These are phyloP conservation scores for Aradophagus sp. DNA, from an alignment of 1,140 invertebrate species.

Conservation along the genomic window DNA sequence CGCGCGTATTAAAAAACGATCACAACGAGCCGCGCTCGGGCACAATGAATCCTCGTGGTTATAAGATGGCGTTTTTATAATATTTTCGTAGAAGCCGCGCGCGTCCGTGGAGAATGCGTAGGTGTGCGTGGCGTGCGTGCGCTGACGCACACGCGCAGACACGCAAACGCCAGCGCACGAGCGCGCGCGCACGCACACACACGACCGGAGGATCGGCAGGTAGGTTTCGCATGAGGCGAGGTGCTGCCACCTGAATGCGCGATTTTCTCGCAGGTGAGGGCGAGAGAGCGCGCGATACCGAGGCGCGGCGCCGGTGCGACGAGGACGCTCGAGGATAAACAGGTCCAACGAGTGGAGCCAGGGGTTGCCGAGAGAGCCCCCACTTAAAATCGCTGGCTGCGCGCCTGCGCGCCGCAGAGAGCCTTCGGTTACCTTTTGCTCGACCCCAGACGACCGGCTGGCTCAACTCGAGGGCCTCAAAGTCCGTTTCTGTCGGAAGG, in stretches of 20 bases:
- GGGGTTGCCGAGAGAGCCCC: conserved; percentile 35
- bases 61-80: conserved; percentile 42
- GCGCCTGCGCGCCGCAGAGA: conserved; percentile 35
- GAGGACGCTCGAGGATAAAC: conserved; percentile 34
- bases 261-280: conserved; percentile 57
- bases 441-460: conserved; percentile 40
- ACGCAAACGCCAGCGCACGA: neutral
- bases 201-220: conserved; percentile 20
- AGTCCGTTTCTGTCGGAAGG: conserved; percentile 63
- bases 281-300: conserved; percentile 19
- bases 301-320: conserved; percentile 10
- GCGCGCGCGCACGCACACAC: neutral
- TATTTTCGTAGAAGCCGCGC: conserved; percentile 45
- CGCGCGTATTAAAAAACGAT: conserved; percentile 30
- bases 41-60: conserved; percentile 37
- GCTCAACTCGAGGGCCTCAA: conserved; percentile 60
- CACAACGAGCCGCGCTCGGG: conserved; percentile 11
- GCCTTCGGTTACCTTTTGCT: conserved; percentile 27
- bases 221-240: conserved; percentile 41
- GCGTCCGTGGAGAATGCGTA: conserved; percentile 13
- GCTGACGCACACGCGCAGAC: neutral
- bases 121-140: conserved; percentile 26
- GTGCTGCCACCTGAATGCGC: conserved; percentile 68
- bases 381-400: conserved; percentile 10
- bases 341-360: conserved; percentile 59